Percentiles rank a stretch among this genome's conserved stretches.
phyloP scores from a whole-genome alignment of 2,113 vertebrate species.

The Rallus limicola region DNA sequence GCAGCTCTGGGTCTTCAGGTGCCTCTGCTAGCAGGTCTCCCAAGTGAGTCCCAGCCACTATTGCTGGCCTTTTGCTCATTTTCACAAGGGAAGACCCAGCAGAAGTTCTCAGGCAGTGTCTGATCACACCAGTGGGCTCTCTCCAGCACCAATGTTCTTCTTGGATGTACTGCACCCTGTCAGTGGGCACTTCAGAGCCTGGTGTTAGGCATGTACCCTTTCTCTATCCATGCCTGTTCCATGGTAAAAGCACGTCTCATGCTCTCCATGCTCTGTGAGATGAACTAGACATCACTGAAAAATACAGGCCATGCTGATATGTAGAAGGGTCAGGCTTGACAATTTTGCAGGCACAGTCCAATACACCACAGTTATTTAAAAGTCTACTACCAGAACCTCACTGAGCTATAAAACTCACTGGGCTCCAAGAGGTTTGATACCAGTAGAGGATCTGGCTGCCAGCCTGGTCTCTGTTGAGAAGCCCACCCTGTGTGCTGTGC shows the following conservation, averaged over 20 bases:
- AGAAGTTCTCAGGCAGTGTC: not conserved
- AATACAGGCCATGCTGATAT: not conserved
- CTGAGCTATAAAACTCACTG: not conserved
- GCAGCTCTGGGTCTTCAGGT: not conserved
- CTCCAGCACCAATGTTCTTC: not conserved
- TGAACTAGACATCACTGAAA: not conserved
- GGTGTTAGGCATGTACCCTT: not conserved
- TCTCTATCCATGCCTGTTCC: not conserved
- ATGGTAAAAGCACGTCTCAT: not conserved
- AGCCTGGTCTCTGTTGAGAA: not conserved
- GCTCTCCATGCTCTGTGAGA: not conserved
- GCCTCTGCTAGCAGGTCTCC: not conserved
- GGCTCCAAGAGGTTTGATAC: not conserved
- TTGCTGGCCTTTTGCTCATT: not conserved
- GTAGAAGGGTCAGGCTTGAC: not conserved
- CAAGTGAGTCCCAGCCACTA: not conserved
- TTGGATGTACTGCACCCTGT: fast-evolving
- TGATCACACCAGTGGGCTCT: not conserved
- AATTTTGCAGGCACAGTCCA: not conserved
- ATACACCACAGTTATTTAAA: not conserved
- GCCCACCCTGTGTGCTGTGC: not conserved
- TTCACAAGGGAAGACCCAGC: not conserved
- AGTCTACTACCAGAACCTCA: not conserved
- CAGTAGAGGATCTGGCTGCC: not conserved
- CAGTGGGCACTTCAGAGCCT: not conserved